A percentile compares a stretch with the other conserved stretches of the same genome.
phyloP scores from a whole-genome alignment of 2,888 invertebrate species.

The Ernsta delagoae region DNA sequence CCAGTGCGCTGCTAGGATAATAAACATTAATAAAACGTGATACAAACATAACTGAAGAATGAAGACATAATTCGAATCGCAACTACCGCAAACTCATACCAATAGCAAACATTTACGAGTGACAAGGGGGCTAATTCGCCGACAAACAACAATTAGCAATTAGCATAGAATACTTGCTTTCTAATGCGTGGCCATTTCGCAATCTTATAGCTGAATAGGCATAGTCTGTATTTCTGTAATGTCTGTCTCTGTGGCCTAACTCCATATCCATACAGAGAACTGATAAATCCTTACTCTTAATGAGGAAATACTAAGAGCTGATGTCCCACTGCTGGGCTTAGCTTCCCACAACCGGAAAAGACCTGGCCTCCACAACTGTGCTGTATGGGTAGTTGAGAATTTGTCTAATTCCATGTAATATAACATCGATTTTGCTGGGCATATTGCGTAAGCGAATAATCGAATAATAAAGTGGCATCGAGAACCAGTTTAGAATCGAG shows the following conservation, averaged over 20 bases:
- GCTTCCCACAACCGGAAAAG: too few relatives aligned
- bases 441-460: slow-evolving; percentile 47
- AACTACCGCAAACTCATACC: not conserved
- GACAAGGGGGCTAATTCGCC: slow-evolving; percentile 51
- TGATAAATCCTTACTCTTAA: too few relatives aligned
- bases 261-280: too few relatives aligned
- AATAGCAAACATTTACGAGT: slow-evolving; percentile 33
- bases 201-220: slow-evolving; percentile 39
- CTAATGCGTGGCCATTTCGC: slow-evolving; percentile 40
- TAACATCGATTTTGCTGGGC: slow-evolving; percentile 47
- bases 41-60: too few relatives aligned
- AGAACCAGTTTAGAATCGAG: slow-evolving; percentile 50
- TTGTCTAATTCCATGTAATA: slow-evolving; percentile 37
- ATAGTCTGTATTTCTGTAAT: not conserved
- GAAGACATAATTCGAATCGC: not conserved
- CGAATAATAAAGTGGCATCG: slow-evolving; percentile 48
- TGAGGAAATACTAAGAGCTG: too few relatives aligned
- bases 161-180: slow-evolving; percentile 63
- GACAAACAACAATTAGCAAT: slow-evolving; percentile 58
- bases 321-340: too few relatives aligned
- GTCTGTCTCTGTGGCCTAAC: too few relatives aligned
- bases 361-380: too few relatives aligned
- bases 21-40: too few relatives aligned
- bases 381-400: too few relatives aligned
- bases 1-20: too few relatives aligned